Evolutionary conservation across 2,888 invertebrate genomes (phyloP), one percentile per base, ranked within the genome.

Genomic region (Thecophora atra): DNA sequence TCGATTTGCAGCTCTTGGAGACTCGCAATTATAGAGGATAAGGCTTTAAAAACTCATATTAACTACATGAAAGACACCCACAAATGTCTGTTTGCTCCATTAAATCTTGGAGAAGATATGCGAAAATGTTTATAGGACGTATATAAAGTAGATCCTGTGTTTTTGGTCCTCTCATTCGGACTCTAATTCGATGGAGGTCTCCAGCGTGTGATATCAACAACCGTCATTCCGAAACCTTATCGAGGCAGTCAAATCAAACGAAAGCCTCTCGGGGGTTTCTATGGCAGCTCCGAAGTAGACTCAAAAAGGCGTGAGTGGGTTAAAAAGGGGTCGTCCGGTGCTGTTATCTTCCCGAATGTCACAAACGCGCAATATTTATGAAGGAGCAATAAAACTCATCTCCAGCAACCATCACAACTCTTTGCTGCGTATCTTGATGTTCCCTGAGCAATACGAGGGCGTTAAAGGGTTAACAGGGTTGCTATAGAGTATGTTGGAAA

Each of bases 171-270:
- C 2, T 6, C 37, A 11, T 37, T 30, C 30, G 30, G 30, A 8
- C 8, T 30, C 30, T 30, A 8, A 30, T 30, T 4, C 30, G 8
- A 8, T 30, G 4, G 30, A 30, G 37, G 15, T 62, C 30, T 60
- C 30, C 30, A 19, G 60, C 47, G 47, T 1, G 47, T n/a, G n/a
- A 47, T 47, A 47, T n/a, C 47, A 13, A 15, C 51, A 66, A 66
- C 66, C 17, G 37, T 8, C 28, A 44, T 11, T 37, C n/a, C 66
- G n/a, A 56, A 58, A 42, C 8, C 78, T 81, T 81, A 81, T 81
- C 82, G 82, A 74, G 76, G 79, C 77, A 78, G 76, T 77, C 77
- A 81, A 80, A 81, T 82, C 82, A 79, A 77, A 77, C 80, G 79
- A 81, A 80, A 79, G 78, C 78, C 80, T 79, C 21, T 58, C n/a